Evolutionary conservation across 2,888 invertebrate species (phyloP), one percentile per base, ranked within the genome.

Genomic region (Pterostichus niger): DNA sequence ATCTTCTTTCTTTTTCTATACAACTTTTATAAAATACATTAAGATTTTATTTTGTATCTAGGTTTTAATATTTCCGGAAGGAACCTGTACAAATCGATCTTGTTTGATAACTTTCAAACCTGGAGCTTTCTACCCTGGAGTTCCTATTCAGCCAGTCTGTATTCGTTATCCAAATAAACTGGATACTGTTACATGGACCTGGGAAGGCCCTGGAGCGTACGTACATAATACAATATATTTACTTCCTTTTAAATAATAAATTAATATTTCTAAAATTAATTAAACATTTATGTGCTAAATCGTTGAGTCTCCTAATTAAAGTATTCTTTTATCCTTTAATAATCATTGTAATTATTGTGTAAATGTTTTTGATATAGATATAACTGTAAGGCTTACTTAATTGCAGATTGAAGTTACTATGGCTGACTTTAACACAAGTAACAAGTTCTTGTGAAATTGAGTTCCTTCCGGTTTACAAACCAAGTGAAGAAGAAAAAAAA

Each of bases 201-300:
- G 97, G 98, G 97, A 96, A 88, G 98, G 98, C 44, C 97, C 98
- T 73, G 96, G 96, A 89, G 96, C 96, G 97, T 97, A 91, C 94
- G 96, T 94, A 85, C 4, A 7, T n/a, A n/a, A n/a, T n/a, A n/a
- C n/a, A n/a, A n/a, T n/a, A n/a, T n/a, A n/a, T 9, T 49, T 56
- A n/a, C 7, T 15, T 56, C 24, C 3, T 24, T 24, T 24, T 24
- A 24, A 24, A 24, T 24, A 24, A 24, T 24, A 24, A 24, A 49
- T n/a, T 49, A 49, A 49, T 49, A 49, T 49, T 13, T 2, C 24
- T 24, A 24, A 3, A 24, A 24, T 24, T 24, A 40, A 17, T 52
- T 59, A 35, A 2, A 35, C 9, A 77, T 56, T 31, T 49, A 49
- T 10, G 24, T 78, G 40, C 9, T 40, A 5, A 9, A 1, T 7